Conservation (phyloP, 2,113 vertebrate species). For the Climacteris rufus region DNA sequence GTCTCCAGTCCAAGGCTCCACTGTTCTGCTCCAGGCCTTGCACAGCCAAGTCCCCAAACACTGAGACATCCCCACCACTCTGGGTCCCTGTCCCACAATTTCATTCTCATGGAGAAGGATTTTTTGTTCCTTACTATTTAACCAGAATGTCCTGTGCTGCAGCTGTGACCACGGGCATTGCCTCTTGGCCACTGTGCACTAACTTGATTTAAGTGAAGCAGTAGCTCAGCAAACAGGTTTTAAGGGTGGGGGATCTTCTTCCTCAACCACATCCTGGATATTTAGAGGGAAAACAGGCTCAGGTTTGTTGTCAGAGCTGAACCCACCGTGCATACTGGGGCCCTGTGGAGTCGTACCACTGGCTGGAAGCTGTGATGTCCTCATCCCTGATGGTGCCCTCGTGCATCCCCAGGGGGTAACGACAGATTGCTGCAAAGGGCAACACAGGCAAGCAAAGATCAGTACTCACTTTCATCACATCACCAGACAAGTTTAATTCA, state of each 20-base stretch:
- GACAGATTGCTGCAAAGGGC: constrained; percentile 75
- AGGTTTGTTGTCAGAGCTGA: not conserved
- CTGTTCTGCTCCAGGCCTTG: not conserved
- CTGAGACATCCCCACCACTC: not conserved
- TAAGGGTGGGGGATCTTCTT: not conserved
- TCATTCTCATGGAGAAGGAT: not conserved
- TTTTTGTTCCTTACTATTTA: not conserved
- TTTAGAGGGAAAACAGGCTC: not conserved
- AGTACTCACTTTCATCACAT: too few species aligned
- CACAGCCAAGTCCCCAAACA: not conserved
- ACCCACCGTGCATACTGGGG: constrained; percentile 84
- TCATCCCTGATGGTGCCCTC: constrained; percentile 83
- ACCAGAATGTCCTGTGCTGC: not conserved
- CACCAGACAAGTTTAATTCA: not conserved
- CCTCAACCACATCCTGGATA: not conserved
- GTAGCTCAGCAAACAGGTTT: not conserved
- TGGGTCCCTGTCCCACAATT: not conserved
- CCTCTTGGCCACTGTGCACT: not conserved
- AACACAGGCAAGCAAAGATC: not conserved
- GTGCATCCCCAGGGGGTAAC: constrained; percentile 87
- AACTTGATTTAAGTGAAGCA: not conserved
- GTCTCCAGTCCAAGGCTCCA: not conserved
- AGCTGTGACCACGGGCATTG: not conserved
- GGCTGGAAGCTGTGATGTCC: constrained; percentile 87
- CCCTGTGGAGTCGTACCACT: constrained; percentile 87